Evolutionary conservation across 2,888 invertebrate species (phyloP).

Genomic region (Calameuta pallipes): DNA sequence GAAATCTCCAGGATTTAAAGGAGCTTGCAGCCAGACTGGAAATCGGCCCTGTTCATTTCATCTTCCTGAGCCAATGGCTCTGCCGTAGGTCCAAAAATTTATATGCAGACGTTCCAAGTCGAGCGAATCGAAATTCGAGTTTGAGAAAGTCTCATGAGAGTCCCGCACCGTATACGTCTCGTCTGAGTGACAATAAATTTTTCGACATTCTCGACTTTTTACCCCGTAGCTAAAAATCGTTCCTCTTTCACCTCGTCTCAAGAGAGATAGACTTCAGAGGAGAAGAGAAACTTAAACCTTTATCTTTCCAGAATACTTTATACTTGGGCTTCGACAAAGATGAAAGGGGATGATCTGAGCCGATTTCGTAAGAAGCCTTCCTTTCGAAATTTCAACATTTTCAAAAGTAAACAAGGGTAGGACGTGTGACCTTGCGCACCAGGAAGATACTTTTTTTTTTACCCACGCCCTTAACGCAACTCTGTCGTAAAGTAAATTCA

Average conservation of each 20-base stretch:
- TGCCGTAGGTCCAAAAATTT: slow-evolving; percentile 14
- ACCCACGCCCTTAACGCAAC: background rate
- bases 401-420: background rate
- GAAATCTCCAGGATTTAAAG: background rate
- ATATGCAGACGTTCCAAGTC: slow-evolving; percentile 17
- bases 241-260: background rate
- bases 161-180: background rate
- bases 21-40: background rate
- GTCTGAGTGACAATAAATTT: background rate
- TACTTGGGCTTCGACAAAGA: background rate
- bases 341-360: background rate
- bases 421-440: background rate
- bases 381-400: background rate
- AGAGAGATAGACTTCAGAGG: background rate
- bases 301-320: background rate
- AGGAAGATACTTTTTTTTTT: background rate
- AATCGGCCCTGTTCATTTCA: background rate
- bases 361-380: background rate
- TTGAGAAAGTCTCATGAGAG: background rate
- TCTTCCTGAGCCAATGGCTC: slow-evolving; percentile 7
- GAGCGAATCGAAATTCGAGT: background rate
- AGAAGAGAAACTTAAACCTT: background rate
- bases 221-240: background rate
- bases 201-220: background rate
- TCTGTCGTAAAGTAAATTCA: slow-evolving; percentile 40